phyloP scores from a whole-genome alignment of 1,140 invertebrate species.

The Babylonia areolata region DNA sequence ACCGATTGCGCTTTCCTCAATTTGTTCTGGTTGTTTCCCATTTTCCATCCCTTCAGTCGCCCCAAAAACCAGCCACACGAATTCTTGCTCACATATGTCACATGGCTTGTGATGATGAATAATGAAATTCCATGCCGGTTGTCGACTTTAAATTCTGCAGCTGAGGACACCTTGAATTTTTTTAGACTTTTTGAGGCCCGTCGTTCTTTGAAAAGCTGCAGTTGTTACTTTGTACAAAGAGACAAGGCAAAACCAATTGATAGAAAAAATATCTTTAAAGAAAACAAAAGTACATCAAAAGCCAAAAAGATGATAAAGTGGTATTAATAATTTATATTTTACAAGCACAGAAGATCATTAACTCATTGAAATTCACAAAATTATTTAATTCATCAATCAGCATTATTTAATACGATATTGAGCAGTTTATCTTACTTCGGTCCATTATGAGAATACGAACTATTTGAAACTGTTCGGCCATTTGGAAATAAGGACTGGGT shows the following conservation, averaged over 20 bases:
- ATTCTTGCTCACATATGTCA: background rate
- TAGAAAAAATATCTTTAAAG: background rate
- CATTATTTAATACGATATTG: background rate
- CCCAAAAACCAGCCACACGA: background rate
- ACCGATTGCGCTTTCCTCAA: conserved; percentile 64
- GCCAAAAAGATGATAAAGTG: too few species aligned
- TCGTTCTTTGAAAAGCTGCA: conserved; percentile 15
- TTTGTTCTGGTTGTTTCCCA: conserved; percentile 68
- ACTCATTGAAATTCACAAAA: too few species aligned
- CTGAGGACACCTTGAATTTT: too few species aligned
- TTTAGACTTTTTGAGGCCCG: too few species aligned
- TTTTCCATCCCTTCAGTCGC: conserved; percentile 38
- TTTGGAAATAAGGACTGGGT: background rate
- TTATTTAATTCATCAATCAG: too few species aligned
- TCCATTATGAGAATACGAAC: background rate
- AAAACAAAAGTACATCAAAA: too few species aligned
- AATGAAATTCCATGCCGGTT: background rate
- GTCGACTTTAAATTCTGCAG: too few species aligned
- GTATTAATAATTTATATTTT: background rate
- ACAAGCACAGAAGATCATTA: too few species aligned
- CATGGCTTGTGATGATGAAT: background rate
- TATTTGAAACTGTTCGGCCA: background rate
- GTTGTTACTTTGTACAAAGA: conserved; percentile 15
- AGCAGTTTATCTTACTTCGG: background rate
- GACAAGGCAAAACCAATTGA: background rate